phyloP scores from a whole-genome alignment of 1,140 invertebrate genomes.

The Portunus trituberculatus region DNA sequence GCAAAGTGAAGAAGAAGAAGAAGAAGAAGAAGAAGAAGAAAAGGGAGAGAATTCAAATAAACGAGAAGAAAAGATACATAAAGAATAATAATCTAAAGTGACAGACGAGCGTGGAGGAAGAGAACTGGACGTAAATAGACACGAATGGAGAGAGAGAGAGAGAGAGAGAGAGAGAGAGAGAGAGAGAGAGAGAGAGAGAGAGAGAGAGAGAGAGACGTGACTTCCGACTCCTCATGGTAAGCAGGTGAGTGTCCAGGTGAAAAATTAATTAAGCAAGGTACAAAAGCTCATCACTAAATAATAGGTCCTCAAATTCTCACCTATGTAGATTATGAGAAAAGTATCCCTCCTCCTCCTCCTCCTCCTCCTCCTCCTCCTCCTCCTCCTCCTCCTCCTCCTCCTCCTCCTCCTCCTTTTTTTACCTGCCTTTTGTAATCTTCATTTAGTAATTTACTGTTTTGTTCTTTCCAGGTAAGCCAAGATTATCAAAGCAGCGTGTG shows the following conservation, averaged over 20 bases:
- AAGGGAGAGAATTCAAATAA: no score
- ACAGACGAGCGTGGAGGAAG: no score
- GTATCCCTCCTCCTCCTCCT: neutral
- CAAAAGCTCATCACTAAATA: neutral
- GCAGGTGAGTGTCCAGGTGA: neutral
- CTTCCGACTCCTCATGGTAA: neutral
- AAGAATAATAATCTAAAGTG: no score
- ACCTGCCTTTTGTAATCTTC: neutral
- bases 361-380: neutral
- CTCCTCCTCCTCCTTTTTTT: no score
- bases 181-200: no score
- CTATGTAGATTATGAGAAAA: neutral
- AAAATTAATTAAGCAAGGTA: neutral
- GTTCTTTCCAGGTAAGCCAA: neutral
- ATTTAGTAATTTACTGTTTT: neutral
- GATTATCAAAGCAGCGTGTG: neutral
- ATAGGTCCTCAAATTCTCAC: neutral
- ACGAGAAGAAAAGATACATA: no score
- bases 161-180: no score
- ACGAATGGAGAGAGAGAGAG: no score
- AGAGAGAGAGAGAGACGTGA: neutral
- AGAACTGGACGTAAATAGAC: no score
- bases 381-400: constrained; percentile 16
- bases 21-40: no score
- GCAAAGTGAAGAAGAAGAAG: no score